Base-by-base conservation (phyloP, 2,113 vertebrate species). In the Ptilonorhynchus violaceus region DNA sequence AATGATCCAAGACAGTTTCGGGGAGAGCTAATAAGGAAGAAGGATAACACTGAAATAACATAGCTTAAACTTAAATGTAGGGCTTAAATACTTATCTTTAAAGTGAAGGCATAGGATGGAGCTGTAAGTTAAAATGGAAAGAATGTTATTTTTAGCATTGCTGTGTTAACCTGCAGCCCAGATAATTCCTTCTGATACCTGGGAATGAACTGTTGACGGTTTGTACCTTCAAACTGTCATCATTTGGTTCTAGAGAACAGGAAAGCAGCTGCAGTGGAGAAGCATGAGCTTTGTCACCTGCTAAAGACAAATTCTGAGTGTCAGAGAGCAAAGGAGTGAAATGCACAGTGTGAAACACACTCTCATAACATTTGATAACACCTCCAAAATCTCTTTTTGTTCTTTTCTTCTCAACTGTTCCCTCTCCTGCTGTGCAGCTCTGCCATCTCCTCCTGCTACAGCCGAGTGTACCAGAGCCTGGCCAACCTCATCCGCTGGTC, bases 401-500 rank as follows among this genome's bases (percentile, higher is more conserved):
- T 49, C 47, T 76, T 70, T 73, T 33, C 44, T 42, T 42, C 66
- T 91, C 47, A 30, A 42, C 77, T 44, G 0, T 58, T 78, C 56
- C 81, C 62, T 82, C 24, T 42, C 80, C 60, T 81, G 47, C 81
- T 7, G 1, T 50, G 25, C 94, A 99, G 99, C 83, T 99, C 99
- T 20, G 99, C 99, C 33, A 98, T 99, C 93, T 99, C 99, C 1
- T 99, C 99, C 81, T 99, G 99, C 98, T 99, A 99, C 35, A 99
- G 99, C 97, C 98, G 99, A 0, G 99, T 99, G 33, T 99, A 99
- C 97, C 99, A 99, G 97, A 99, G 99, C 88, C 98, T 99, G 76
- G 99, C 99, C 92, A 99, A 99, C 93, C 99, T 99, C 13, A 99
- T 99, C 58, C 99, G 99, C 50, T 99, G 99, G 99, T 99, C 99